A percentile compares a stretch with the other conserved stretches of the same genome.
phyloP scores from a whole-genome alignment of 1,140 invertebrate genomes.

The Aphaenogaster floridana region DNA sequence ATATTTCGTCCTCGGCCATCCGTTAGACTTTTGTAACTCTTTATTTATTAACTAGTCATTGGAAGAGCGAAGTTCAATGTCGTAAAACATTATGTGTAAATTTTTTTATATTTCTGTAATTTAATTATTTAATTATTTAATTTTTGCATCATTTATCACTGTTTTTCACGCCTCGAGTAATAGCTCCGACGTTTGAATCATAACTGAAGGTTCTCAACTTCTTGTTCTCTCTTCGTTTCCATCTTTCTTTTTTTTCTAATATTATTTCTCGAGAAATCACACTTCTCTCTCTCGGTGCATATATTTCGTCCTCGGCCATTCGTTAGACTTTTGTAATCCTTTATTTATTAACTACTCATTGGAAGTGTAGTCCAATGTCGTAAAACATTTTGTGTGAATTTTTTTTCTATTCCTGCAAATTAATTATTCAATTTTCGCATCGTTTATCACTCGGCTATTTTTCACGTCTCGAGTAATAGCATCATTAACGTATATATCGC shows the following conservation, averaged over 20 bases:
- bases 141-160: constrained; percentile 34
- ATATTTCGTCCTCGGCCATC: background rate
- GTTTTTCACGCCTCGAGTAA: constrained; percentile 11
- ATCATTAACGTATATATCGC: constrained; percentile 19
- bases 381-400: background rate
- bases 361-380: background rate
- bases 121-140: constrained; percentile 1
- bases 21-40: background rate
- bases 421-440: constrained; percentile 12
- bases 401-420: constrained; percentile 8
- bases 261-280: background rate
- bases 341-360: background rate
- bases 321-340: background rate
- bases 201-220: constrained; percentile 41
- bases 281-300: background rate
- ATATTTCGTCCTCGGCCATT: background rate
- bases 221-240: background rate
- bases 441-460: constrained; percentile 41
- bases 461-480: constrained; percentile 1
- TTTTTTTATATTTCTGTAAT: background rate
- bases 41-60: background rate
- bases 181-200: constrained; percentile 31
- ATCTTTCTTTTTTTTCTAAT: background rate
- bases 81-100: background rate
- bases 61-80: background rate